These are phyloP conservation scores for Pedionomus torquatus DNA, from an alignment of 2,113 vertebrate genomes.

Conservation along the genomic window DNA sequence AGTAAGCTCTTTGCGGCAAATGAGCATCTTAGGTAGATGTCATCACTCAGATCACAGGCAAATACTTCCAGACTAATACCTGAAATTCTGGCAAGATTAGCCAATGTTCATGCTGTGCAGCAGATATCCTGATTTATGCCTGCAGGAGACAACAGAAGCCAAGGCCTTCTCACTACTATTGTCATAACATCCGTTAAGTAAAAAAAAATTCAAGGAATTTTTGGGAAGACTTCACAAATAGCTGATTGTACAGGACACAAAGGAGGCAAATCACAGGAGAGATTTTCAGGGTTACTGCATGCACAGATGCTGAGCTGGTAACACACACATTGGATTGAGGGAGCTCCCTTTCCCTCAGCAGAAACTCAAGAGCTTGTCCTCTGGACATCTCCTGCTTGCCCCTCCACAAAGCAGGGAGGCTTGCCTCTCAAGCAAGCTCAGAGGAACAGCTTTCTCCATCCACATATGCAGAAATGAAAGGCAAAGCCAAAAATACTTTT, in stretches of 20 bases:
- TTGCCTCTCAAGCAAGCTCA: neutral
- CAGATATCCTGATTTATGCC: neutral
- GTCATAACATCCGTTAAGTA: neutral
- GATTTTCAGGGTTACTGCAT: neutral
- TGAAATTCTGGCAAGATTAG: neutral
- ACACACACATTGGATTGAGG: rapidly evolving
- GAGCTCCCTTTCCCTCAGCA: neutral
- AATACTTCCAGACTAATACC: neutral
- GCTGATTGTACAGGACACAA: neutral
- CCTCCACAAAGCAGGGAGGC: rapidly evolving
- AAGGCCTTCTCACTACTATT: neutral
- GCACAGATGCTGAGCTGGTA: neutral
- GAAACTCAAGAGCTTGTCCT: rapidly evolving
- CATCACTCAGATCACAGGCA: neutral
- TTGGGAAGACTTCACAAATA: neutral
- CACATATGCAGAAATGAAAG: neutral
- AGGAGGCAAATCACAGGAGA: neutral
- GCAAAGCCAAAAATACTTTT: neutral
- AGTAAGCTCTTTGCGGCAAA: neutral
- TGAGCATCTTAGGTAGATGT: neutral
- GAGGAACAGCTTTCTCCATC: neutral
- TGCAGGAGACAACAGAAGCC: neutral
- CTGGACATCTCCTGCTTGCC: neutral
- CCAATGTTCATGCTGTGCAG: rapidly evolving
- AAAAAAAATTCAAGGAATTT: neutral